Percentiles rank a stretch among this genome's conserved stretches.
These are phyloP conservation scores for Myotis pilosus DNA, from an alignment of 2,797 vertebrate species.

Conservation along the genomic window DNA sequence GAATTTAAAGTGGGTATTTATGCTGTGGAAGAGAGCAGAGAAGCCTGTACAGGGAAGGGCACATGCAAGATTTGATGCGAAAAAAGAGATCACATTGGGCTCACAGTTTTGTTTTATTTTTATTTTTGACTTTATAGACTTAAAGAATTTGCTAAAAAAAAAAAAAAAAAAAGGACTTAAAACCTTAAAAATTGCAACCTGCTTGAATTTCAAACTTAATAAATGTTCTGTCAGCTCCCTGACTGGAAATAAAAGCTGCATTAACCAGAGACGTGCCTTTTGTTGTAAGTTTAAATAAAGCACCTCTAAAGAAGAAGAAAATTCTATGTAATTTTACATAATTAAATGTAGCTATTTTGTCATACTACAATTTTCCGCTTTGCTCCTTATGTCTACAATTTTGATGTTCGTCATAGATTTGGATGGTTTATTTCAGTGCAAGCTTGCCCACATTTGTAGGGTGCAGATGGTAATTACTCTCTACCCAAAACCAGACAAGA, in stretches of 20 bases:
- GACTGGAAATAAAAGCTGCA: slow-evolving; percentile 75
- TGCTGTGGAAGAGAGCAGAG: background rate
- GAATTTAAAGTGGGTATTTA: background rate
- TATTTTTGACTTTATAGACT: slow-evolving; percentile 4
- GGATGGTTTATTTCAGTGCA: slow-evolving; percentile 85
- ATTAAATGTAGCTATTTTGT: slow-evolving; percentile 88
- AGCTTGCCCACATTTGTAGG: slow-evolving; percentile 83
- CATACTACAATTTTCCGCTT: slow-evolving; percentile 85
- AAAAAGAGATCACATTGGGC: background rate
- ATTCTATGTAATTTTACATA: slow-evolving; percentile 88
- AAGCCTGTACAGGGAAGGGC: background rate
- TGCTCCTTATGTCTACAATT: slow-evolving; percentile 84
- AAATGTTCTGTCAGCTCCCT: slow-evolving; percentile 62
- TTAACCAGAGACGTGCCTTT: slow-evolving; percentile 80
- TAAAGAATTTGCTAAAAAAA: slow-evolving; percentile 62
- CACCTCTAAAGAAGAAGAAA: slow-evolving; percentile 81
- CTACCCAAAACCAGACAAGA: slow-evolving; percentile 73
- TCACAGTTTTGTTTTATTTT: background rate
- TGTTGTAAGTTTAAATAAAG: slow-evolving; percentile 84
- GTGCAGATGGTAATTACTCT: slow-evolving; percentile 83
- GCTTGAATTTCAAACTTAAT: slow-evolving; percentile 70
- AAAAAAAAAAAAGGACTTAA: background rate
- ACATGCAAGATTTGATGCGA: background rate
- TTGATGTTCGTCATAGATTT: slow-evolving; percentile 80
- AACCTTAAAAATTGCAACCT: slow-evolving; percentile 55